phyloP scores from a whole-genome alignment of 2,797 vertebrate genomes.

The Coilia nasus region DNA sequence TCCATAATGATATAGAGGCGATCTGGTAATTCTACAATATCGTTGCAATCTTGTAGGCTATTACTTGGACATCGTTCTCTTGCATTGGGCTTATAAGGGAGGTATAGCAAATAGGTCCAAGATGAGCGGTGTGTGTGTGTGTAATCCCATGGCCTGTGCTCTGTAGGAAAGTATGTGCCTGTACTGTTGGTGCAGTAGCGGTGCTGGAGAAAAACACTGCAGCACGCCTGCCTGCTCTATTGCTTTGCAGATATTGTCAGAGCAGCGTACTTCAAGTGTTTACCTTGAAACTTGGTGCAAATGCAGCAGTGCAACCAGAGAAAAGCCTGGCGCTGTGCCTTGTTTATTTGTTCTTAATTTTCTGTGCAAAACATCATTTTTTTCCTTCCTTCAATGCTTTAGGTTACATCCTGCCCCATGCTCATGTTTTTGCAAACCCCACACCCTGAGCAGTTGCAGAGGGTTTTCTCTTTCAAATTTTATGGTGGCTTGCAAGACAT shows the following conservation, averaged over 20 bases:
- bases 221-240: constrained; percentile 73
- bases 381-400: not conserved
- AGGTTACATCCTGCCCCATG: not conserved
- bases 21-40: not conserved
- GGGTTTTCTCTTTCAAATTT: not conserved
- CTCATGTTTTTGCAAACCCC: not conserved
- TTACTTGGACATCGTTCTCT: not conserved
- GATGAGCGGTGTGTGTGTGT: not conserved
- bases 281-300: constrained; percentile 72
- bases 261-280: constrained; percentile 71
- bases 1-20: not conserved
- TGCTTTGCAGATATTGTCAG: constrained; percentile 69
- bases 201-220: constrained; percentile 75
- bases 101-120: not conserved
- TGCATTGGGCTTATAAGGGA: not conserved
- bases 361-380: not conserved
- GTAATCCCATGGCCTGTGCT: constrained; percentile 49
- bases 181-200: constrained; percentile 76
- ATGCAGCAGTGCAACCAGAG: constrained; percentile 62
- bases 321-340: not conserved
- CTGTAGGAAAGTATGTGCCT: constrained; percentile 54
- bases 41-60: not conserved
- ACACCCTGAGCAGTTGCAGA: not conserved
- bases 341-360: constrained; percentile 29
- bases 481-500: not conserved